A percentile compares a stretch with the other conserved stretches of the same genome.
Evolutionary conservation across 2,797 vertebrate genomes (phyloP).

Genomic region (Decapterus maruadsi): DNA sequence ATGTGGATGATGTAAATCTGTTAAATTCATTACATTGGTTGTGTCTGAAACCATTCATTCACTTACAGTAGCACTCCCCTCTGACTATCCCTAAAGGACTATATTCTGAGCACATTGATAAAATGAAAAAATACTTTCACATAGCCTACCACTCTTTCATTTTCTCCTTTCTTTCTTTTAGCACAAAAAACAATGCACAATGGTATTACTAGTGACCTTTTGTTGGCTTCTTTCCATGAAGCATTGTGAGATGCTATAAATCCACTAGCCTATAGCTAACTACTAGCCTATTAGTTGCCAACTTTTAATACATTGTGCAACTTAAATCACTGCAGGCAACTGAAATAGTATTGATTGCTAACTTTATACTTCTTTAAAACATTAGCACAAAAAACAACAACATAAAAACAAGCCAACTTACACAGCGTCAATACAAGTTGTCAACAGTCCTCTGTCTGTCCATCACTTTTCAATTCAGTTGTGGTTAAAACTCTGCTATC

Average conservation of each 20-base stretch:
- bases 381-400: background rate
- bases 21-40: background rate
- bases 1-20: background rate
- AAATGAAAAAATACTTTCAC: background rate
- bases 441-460: background rate
- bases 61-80: no score
- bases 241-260: no score
- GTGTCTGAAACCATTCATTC: background rate
- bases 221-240: background rate
- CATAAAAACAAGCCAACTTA: background rate
- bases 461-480: no score
- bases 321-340: no score
- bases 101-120: background rate
- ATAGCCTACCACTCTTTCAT: no score
- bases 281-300: background rate
- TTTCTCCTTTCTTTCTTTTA: no score
- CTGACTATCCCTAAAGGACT: no score
- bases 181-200: background rate
- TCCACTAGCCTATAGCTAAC: background rate
- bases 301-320: no score
- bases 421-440: background rate
- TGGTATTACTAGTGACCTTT: background rate
- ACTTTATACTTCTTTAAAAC: background rate
- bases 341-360: background rate
- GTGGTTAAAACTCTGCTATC: background rate